A percentile compares a stretch with the other conserved stretches of the same genome.
Evolutionary conservation across 2,113 vertebrate genomes (phyloP).

Genomic region (Pteruthius melanotis): DNA sequence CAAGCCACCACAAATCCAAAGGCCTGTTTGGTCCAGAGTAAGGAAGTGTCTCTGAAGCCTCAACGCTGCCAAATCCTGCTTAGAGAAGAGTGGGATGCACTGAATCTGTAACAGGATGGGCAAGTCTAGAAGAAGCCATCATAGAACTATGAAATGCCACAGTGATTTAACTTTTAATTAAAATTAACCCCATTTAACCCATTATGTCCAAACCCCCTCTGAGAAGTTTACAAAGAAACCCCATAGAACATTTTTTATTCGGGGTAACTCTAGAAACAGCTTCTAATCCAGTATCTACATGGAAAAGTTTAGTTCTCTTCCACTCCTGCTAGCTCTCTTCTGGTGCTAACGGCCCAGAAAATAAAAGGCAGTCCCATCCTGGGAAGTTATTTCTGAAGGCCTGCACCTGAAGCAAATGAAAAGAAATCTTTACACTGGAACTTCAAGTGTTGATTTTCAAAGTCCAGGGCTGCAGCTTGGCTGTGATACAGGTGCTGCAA

Average conservation of each 20-base stretch:
- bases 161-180: constrained; percentile 44
- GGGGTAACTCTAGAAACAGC: constrained; percentile 50
- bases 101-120: background rate
- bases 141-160: constrained; percentile 49
- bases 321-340: background rate
- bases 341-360: constrained; percentile 47
- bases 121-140: constrained; percentile 50
- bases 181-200: background rate
- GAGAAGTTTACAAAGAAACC: constrained; percentile 31
- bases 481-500: background rate
- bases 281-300: constrained; percentile 53
- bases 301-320: background rate
- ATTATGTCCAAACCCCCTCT: constrained; percentile 29
- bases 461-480: background rate
- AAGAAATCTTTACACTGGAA: background rate
- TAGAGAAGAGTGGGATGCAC: constrained; percentile 3
- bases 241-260: background rate
- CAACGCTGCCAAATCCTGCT: constrained; percentile 15
- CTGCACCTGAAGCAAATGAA: constrained; percentile 27
- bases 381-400: constrained; percentile 36
- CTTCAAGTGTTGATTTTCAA: background rate
- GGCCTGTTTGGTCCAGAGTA: constrained; percentile 63
- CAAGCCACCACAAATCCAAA: constrained; percentile 31
- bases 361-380: constrained; percentile 42
- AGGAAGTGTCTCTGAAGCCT: constrained; percentile 5